Conservation (phyloP, 2,113 vertebrate genomes). For the Mirounga angustirostris region DNA sequence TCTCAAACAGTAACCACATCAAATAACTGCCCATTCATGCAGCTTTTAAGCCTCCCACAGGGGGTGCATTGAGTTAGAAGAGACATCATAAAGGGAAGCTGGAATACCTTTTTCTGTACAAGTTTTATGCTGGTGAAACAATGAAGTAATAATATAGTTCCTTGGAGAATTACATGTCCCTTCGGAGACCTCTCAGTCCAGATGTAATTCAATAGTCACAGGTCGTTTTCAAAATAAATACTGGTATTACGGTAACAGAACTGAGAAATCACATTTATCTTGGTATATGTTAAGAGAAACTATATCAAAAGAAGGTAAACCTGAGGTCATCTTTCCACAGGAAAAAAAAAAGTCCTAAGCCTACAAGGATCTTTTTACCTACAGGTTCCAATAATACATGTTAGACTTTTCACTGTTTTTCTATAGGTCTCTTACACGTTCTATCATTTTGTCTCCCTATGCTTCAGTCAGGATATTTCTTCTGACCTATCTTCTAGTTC, state of each 20-base stretch:
- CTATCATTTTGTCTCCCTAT: neutral
- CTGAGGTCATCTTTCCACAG: neutral
- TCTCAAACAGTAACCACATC: neutral
- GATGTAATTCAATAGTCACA: neutral
- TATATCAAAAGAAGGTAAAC: neutral
- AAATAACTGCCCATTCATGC: neutral
- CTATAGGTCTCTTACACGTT: neutral
- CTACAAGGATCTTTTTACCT: neutral
- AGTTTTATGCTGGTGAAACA: neutral
- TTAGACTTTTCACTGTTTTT: neutral
- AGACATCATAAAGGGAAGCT: neutral
- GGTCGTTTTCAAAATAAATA: slow-evolving; percentile 45
- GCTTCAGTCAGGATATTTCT: neutral
- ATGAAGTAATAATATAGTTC: neutral
- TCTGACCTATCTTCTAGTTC: neutral
- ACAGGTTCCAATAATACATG: neutral
- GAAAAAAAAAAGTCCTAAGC: neutral
- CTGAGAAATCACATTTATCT: neutral
- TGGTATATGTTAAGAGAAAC: neutral
- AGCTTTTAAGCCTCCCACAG: neutral
- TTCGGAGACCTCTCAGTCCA: neutral
- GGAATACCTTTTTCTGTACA: neutral
- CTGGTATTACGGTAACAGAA: neutral
- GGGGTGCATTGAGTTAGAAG: neutral
- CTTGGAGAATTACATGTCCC: neutral